These are phyloP conservation scores for Poecile montanus DNA, from an alignment of 2,797 vertebrate genomes.

Conservation along the genomic window DNA sequence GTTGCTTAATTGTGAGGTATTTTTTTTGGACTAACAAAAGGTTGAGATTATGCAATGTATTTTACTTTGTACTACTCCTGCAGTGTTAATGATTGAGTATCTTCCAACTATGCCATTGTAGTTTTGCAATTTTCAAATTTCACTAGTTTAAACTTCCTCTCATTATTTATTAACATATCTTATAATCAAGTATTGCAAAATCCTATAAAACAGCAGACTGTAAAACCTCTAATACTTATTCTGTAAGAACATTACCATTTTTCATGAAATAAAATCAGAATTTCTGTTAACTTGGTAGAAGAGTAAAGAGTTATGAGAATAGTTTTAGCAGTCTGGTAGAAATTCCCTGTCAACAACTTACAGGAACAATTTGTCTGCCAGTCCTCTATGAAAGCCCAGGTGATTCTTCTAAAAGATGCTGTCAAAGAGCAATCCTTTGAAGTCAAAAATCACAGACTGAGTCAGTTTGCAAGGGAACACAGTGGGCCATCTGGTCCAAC, in stretches of 20 bases:
- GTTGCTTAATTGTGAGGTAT: not conserved
- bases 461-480: not conserved
- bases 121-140: slow-evolving; percentile 32
- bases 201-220: not conserved
- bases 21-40: slow-evolving; percentile 25
- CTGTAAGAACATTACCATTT: not conserved
- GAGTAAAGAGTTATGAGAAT: not conserved
- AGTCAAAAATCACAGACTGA: not conserved
- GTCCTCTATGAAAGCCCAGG: not conserved
- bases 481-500: not conserved
- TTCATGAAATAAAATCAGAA: not conserved
- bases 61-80: not conserved
- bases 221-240: not conserved
- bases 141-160: not conserved
- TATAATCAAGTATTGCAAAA: slow-evolving; percentile 19
- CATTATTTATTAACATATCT: slow-evolving; percentile 5
- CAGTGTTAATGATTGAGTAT: not conserved
- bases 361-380: not conserved
- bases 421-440: not conserved
- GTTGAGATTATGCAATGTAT: not conserved
- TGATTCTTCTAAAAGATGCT: not conserved
- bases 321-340: not conserved
- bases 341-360: not conserved
- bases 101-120: not conserved
- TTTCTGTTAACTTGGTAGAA: not conserved